phyloP scores from a whole-genome alignment of 1,140 invertebrate genomes.

The Sogatella furcifera region DNA sequence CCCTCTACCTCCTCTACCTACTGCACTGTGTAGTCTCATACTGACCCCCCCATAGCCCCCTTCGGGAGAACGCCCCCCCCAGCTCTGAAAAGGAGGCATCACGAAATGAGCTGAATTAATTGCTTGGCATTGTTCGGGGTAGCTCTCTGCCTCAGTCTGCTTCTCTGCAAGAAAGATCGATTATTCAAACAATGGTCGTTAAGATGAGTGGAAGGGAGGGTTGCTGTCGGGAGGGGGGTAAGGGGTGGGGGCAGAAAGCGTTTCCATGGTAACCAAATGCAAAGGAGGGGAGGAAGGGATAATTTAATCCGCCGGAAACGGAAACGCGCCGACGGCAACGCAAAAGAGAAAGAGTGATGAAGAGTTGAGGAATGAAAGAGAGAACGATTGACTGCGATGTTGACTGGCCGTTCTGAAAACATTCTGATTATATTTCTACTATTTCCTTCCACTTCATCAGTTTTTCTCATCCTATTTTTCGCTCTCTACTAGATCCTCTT shows the following conservation, averaged over 20 bases:
- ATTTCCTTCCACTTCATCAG: no score
- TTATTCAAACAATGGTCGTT: background rate
- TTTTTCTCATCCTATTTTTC: no score
- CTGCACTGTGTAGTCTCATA: no score
- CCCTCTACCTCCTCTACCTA: no score
- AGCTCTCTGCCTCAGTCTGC: background rate
- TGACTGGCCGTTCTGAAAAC: background rate
- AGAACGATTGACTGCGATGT: no score
- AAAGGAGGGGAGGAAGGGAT: background rate
- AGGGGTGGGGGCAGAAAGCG: background rate
- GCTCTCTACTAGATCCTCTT: no score
- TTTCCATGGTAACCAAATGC: no score
- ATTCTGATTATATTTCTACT: background rate
- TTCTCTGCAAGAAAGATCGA: background rate
- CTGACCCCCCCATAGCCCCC: no score
- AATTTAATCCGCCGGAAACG: constrained; percentile 1
- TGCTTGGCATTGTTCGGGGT: background rate
- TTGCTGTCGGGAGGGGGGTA: background rate
- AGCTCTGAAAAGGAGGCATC: no score
- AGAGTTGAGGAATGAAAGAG: no score
- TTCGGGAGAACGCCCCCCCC: no score
- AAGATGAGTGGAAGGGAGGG: background rate
- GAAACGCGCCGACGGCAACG: background rate
- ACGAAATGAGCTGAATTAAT: background rate
- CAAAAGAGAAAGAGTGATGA: background rate